Percentiles rank a stretch among this genome's conserved stretches.
Conservation (phyloP, 37 sponge, comb jelly and placozoan genomes). For the Hexactinellida sp. region DNA sequence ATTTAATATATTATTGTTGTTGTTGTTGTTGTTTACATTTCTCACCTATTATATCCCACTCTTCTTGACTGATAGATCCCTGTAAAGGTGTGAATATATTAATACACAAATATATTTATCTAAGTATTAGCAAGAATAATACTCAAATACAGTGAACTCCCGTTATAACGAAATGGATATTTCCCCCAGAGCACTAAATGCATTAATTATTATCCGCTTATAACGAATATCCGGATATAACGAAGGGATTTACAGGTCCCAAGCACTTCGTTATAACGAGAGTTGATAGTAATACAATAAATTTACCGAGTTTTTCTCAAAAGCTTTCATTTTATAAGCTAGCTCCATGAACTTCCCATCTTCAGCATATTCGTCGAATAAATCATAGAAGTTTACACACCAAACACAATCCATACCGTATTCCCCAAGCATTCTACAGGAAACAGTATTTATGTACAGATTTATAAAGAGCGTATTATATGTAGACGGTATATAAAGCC, state of each 20-base stretch:
- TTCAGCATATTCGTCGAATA: conserved; percentile 43
- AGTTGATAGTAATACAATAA: background rate
- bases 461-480: too few relatives aligned
- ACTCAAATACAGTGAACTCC: too few relatives aligned
- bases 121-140: background rate
- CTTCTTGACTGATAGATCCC: conserved; percentile 14
- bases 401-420: conserved; percentile 53
- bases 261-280: too few relatives aligned
- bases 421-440: conserved; percentile 57
- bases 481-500: too few relatives aligned
- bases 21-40: background rate
- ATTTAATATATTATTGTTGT: too few relatives aligned
- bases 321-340: conserved; percentile 57
- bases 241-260: too few relatives aligned
- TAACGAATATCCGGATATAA: too few relatives aligned
- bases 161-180: too few relatives aligned
- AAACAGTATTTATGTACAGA: background rate
- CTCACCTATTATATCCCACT: background rate
- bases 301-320: conserved; percentile 33
- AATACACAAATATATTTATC: background rate
- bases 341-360: conserved; percentile 35
- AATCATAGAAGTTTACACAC: conserved; percentile 55
- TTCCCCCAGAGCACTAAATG: too few relatives aligned
- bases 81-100: background rate
- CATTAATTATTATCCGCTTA: too few relatives aligned